A percentile compares a stretch with the other conserved stretches of the same genome.
Conservation (phyloP, 2,888 invertebrate species). For the Noctua janthe region DNA sequence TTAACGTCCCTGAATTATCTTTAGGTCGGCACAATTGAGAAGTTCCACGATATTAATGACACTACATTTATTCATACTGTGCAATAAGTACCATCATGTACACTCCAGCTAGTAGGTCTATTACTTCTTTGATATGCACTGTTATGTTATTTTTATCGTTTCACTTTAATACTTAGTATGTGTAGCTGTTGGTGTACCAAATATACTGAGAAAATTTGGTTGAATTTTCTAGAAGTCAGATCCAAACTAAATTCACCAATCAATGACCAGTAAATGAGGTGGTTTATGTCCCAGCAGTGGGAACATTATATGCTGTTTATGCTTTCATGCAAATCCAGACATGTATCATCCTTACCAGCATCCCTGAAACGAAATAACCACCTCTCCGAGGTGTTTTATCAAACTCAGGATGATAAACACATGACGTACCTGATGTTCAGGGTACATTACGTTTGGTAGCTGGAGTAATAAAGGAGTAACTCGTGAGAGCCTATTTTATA, state of each 20-base stretch:
- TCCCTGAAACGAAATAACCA: slow-evolving; percentile 27
- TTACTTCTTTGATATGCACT: slow-evolving; percentile 75
- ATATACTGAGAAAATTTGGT: slow-evolving; percentile 95
- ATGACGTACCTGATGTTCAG: slow-evolving; percentile 31
- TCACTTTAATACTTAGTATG: too few species aligned
- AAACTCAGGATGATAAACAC: slow-evolving; percentile 45
- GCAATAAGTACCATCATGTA: slow-evolving; percentile 99
- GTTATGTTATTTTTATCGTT: too few species aligned
- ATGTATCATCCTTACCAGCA: background rate
- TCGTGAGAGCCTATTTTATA: slow-evolving; percentile 13
- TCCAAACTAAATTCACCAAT: background rate
- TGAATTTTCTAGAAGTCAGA: slow-evolving; percentile 93
- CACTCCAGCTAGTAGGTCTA: slow-evolving; percentile 95
- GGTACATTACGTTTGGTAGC: slow-evolving; percentile 30
- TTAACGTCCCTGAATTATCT: background rate
- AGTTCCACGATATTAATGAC: too few species aligned
- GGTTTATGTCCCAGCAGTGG: background rate
- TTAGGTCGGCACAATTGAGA: background rate
- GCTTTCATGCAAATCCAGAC: background rate
- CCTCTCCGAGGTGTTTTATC: slow-evolving; percentile 40
- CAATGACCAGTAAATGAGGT: too few species aligned
- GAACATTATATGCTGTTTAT: background rate
- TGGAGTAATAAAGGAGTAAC: slow-evolving; percentile 10
- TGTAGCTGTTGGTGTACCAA: too few species aligned
- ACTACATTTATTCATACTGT: slow-evolving; percentile 86